Conservation (phyloP, 2,113 vertebrate species). For the Sturnira hondurensis region DNA sequence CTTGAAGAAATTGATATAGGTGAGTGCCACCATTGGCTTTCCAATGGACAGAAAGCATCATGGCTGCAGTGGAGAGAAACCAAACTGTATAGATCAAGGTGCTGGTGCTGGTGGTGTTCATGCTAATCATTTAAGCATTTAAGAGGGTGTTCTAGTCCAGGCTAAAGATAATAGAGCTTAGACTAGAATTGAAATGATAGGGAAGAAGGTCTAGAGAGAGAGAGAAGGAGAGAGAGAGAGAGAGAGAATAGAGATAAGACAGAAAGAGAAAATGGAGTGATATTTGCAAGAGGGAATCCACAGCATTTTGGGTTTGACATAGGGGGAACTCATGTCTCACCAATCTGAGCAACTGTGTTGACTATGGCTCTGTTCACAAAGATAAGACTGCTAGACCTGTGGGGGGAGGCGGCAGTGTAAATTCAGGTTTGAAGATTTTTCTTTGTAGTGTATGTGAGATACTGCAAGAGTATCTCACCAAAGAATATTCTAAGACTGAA, state of each 20-base stretch:
- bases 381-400: background rate
- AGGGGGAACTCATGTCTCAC: background rate
- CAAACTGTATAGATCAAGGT: background rate
- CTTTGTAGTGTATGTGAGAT: background rate
- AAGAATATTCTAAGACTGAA: slow-evolving; percentile 34
- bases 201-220: too few relatives aligned
- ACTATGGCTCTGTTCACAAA: background rate
- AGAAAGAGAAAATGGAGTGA: background rate
- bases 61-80: background rate
- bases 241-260: background rate
- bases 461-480: background rate
- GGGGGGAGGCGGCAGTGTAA: background rate
- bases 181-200: background rate
- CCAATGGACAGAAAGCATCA: background rate
- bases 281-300: background rate
- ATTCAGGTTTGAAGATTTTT: background rate
- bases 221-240: background rate
- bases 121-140: background rate
- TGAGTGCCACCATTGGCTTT: background rate
- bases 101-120: background rate
- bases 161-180: background rate
- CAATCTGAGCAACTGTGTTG: background rate
- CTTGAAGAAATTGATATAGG: background rate
- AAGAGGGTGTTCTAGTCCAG: background rate
- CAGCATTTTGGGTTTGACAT: background rate